Evolutionary conservation across 2,888 invertebrate genomes (phyloP), one percentile per base, ranked within the genome.

Genomic region (Teleogryllus oceanicus): DNA sequence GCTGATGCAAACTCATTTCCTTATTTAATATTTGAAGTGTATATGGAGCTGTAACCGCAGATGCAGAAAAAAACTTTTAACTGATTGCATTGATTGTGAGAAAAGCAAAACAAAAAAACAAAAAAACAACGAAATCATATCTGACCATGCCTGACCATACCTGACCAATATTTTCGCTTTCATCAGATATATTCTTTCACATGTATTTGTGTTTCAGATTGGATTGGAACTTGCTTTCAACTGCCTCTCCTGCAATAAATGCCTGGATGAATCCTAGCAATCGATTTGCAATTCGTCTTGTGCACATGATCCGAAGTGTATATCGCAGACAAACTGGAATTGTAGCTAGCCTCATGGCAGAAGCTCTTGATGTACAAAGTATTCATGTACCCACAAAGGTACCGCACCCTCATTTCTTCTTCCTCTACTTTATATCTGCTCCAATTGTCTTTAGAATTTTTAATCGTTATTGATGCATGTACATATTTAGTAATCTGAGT

Each of bases 211-310:
- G 20, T 80, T 83, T 11, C 85, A 93, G 97, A 84, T 88, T 97
- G 84, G 98, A 98, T 87, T 98, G 98, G 98, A 98, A 98, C 88
- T 88, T 98, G 80, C 88, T 98, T 79, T 97, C 97, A 86, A 98
- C 98, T 2, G 97, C 97, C 11, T 96, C 97, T 0, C 98, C 98
- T 0, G 96, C 97, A 0, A 98, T 98, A 84, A 97, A 97, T 85
- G 97, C 98, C 1, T 98, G 98, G 98, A 94, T 98, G 93, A 97
- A 97, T 89, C 97, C 98, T 0, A 93, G 94, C 86, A 97, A 97
- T 88, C 90, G 96, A 21, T 91, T 98, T 81, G 94, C 96, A 78
- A 94, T 95, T 82, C 91, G 95, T 83, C 92, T 94, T 78, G 94
- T 95, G 51, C 92, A 94, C 80, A 90, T 97, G 89, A 91, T 95